These are phyloP conservation scores for Leptobrachium leishanense DNA, from an alignment of 2,113 vertebrate species.

Conservation along the genomic window DNA sequence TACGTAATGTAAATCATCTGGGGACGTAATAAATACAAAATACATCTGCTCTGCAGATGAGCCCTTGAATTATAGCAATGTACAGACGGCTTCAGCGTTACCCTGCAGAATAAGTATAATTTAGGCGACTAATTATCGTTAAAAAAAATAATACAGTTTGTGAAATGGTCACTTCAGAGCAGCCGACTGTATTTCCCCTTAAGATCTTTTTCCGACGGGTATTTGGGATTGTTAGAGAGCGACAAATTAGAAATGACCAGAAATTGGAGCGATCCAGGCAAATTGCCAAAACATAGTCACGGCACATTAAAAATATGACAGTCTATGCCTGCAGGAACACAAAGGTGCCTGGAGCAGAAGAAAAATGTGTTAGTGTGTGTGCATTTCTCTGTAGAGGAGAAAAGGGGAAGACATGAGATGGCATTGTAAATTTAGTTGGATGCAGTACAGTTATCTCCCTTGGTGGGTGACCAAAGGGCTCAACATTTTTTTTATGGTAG, in stretches of 20 bases:
- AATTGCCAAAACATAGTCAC: slow-evolving; percentile 30
- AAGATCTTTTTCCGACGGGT: slow-evolving; percentile 3
- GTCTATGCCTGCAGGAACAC: slow-evolving; percentile 32
- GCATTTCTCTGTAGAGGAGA: slow-evolving; percentile 27
- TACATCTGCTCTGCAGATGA: slow-evolving; percentile 41
- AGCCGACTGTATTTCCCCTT: background rate
- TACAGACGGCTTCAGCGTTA: slow-evolving; percentile 2
- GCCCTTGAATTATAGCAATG: slow-evolving; percentile 9
- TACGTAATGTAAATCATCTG: slow-evolving; percentile 27
- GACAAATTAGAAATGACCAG: slow-evolving; percentile 33
- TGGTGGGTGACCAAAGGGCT: slow-evolving; percentile 36
- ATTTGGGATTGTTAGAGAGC: slow-evolving; percentile 9
- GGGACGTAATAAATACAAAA: background rate
- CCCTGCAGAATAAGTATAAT: slow-evolving; percentile 5
- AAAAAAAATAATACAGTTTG: slow-evolving; percentile 8
- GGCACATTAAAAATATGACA: slow-evolving; percentile 38
- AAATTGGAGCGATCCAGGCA: slow-evolving; percentile 28
- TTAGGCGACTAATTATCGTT: slow-evolving; percentile 23
- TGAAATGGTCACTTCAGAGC: background rate
- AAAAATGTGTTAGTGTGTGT: slow-evolving; percentile 41
- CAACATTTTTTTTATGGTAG: slow-evolving; percentile 16
- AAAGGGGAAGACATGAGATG: slow-evolving; percentile 34
- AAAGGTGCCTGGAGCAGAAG: slow-evolving; percentile 33
- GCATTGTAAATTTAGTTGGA: slow-evolving; percentile 39
- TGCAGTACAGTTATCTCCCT: slow-evolving; percentile 44